Conservation (phyloP, 2,888 invertebrate species). For the Ophion ventricosus region DNA sequence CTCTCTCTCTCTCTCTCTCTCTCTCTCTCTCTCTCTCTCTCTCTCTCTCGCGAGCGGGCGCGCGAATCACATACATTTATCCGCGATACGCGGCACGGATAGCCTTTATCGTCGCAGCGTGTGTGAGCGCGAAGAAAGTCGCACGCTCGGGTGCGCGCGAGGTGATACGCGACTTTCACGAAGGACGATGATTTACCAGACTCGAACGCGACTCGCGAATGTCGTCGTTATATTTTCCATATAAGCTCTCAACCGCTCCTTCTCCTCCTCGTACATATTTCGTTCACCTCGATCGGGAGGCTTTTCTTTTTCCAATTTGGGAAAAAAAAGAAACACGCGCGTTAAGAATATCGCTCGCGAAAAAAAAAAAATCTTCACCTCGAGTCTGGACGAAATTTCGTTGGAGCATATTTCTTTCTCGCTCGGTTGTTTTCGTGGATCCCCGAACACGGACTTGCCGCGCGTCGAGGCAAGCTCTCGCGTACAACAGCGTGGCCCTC, state of each 20-base stretch:
- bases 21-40: too few species aligned
- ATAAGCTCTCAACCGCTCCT: not conserved
- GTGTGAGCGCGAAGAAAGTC: slow-evolving; percentile 59
- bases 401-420: not conserved
- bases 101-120: slow-evolving; percentile 8
- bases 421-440: not conserved
- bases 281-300: too few species aligned
- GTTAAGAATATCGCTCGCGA: not conserved
- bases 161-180: slow-evolving; percentile 67
- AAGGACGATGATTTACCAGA: slow-evolving; percentile 36
- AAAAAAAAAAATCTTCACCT: not conserved
- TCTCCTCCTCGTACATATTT: too few species aligned
- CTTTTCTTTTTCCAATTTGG: too few species aligned
- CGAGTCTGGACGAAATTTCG: too few species aligned
- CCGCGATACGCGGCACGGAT: slow-evolving; percentile 11
- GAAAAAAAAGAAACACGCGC: not conserved
- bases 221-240: slow-evolving; percentile 26
- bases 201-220: slow-evolving; percentile 36
- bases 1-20: too few species aligned
- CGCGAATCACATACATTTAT: slow-evolving; percentile 3
- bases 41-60: too few species aligned
- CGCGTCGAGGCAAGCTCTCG: slow-evolving; percentile 54
- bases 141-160: slow-evolving; percentile 56
- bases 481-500: slow-evolving; percentile 48
- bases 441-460: slow-evolving; percentile 3